phyloP scores from a whole-genome alignment of 2,888 invertebrate species.

The Zaprionus lineosus region DNA sequence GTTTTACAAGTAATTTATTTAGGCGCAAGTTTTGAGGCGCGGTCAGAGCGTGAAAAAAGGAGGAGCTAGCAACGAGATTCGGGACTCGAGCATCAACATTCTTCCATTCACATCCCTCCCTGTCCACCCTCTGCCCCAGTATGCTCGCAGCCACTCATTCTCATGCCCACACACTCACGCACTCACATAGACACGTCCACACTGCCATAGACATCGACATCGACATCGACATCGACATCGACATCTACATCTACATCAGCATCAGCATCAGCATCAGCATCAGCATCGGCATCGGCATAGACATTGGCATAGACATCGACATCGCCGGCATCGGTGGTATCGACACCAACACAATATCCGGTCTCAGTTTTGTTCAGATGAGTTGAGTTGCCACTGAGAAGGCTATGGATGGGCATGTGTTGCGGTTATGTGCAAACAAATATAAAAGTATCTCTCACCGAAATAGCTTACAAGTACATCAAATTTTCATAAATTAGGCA shows the following conservation, averaged over 20 bases:
- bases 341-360: slow-evolving; percentile 14
- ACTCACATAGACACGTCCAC: no score
- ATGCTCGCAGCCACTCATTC: no score
- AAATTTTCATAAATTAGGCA: slow-evolving; percentile 78
- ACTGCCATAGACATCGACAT: no score
- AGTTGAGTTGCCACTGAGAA: slow-evolving; percentile 6
- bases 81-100: no score
- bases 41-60: slow-evolving; percentile 52
- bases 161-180: no score
- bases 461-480: slow-evolving; percentile 77
- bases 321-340: neutral
- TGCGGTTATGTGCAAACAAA: slow-evolving; percentile 74
- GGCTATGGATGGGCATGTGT: slow-evolving; percentile 64
- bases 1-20: slow-evolving; percentile 78
- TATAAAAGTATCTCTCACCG: slow-evolving; percentile 75
- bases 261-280: no score
- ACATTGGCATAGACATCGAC: no score
- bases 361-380: slow-evolving; percentile 7
- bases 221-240: no score
- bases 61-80: slow-evolving; percentile 32
- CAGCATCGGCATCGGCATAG: no score
- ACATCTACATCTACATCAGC: no score
- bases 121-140: no score
- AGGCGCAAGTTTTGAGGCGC: slow-evolving; percentile 72
- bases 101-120: no score